These are phyloP conservation scores for Euphydryas editha DNA, from an alignment of 2,888 invertebrate species.

Conservation along the genomic window DNA sequence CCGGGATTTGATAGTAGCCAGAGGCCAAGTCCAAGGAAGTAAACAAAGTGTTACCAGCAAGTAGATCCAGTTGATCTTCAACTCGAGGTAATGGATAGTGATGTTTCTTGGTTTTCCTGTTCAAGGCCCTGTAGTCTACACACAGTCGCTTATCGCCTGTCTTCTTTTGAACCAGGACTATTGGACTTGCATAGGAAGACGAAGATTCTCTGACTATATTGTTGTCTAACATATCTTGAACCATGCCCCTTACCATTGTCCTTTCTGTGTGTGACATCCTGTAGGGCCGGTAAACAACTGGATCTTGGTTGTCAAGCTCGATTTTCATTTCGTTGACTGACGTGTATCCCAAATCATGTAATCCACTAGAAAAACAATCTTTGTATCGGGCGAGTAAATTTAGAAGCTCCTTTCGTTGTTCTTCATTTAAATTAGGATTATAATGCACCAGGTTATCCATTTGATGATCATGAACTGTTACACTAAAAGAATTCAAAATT, in stretches of 20 bases:
- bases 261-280: not conserved
- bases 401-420: not conserved
- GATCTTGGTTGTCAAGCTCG: not conserved
- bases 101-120: no score
- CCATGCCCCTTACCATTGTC: not conserved
- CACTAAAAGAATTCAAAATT: not conserved
- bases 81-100: no score
- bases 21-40: no score
- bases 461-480: conserved; percentile 1
- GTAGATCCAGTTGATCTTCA: no score
- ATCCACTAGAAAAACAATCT: not conserved
- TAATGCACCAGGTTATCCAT: not conserved
- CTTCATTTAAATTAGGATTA: not conserved
- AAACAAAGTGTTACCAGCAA: no score
- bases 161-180: no score
- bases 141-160: no score
- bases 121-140: no score
- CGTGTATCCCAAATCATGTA: not conserved
- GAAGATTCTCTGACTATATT: not conserved
- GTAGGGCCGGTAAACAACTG: not conserved
- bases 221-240: not conserved
- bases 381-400: not conserved
- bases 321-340: not conserved
- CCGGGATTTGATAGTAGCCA: no score
- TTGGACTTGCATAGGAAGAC: not conserved